Conservation (phyloP, 2,888 invertebrate species). For the Eupsilia transversa region DNA sequence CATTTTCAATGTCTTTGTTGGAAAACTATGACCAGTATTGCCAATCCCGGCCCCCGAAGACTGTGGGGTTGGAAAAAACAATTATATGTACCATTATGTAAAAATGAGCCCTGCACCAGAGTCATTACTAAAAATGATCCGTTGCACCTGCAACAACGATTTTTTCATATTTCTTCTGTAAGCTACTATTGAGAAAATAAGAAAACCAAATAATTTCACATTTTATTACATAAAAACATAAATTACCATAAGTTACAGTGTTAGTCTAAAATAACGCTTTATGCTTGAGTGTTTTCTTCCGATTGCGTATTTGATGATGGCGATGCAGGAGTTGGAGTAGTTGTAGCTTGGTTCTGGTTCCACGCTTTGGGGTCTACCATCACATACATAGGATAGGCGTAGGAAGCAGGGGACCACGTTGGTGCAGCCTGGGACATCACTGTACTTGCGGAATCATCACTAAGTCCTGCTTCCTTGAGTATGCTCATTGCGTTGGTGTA, state of each 20-base stretch:
- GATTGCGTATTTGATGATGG: constrained; percentile 53
- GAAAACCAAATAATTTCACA: constrained; percentile 9
- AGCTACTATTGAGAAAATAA: not conserved
- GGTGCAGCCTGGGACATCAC: constrained; percentile 73
- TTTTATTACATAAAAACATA: constrained; percentile 58
- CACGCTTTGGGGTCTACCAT: constrained; percentile 84
- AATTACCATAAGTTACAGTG: constrained; percentile 48
- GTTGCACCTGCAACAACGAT: not conserved
- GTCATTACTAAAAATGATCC: not conserved
- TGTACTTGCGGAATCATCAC: constrained; percentile 74
- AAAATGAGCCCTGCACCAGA: not conserved
- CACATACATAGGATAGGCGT: constrained; percentile 83
- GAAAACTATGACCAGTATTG: not conserved
- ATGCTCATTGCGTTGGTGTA: constrained; percentile 80
- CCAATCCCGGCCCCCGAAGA: no score
- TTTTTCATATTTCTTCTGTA: no score
- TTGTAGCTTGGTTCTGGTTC: constrained; percentile 74
- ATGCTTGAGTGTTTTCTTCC: constrained; percentile 58
- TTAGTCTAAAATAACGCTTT: constrained; percentile 19
- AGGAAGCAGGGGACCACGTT: constrained; percentile 78
- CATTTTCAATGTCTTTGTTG: not conserved
- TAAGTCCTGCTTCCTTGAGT: constrained; percentile 77
- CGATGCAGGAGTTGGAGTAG: constrained; percentile 66
- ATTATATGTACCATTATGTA: no score
- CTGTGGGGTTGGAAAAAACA: not conserved